Evolutionary conservation across 2,888 invertebrate species (phyloP), one percentile per base, ranked within the genome.

Genomic region (Stenoptilia bipunctidactyla): DNA sequence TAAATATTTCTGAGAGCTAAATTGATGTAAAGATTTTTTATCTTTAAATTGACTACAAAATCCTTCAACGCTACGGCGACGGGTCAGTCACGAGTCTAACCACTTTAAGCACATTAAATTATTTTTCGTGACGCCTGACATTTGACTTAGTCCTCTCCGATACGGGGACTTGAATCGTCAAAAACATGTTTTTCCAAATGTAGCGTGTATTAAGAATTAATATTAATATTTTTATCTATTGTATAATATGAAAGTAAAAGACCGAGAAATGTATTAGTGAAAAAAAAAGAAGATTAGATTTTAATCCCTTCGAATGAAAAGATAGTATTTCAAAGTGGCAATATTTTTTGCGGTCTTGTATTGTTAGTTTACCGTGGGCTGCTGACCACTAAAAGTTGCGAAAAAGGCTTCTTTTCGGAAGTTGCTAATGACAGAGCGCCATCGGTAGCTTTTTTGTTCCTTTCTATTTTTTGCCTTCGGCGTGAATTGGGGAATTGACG

Each of bases 381-480:
- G 52, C 42, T 49, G 49, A 50, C 68, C 72, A 72, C 64, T 73
- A 68, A 73, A 65, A 66, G 52, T 45, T 44, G 53, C 57, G 67
- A 76, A 79, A 77, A 74, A 46, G 55, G 62, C 55, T 58, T 55
- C 64, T 65, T 71, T 80, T 82, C 76, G 80, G 82, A 80, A 79
- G 76, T 76, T 53, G 55, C 67, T 79, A 79, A 82, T 80, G 69
- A 77, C 66, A 77, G 69, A 80, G 82, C 80, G 82, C 79, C 80
- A 67, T 61, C 60, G 56, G 71, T 66, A 72, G 76, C 72, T 71
- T 75, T 70, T 64, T 58, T 56, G 45, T 38, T 47, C 63, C 66
- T 68, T 67, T 65, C 56, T 53, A 43, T 43, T 47, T 43, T 43
- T 48, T 43, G 52, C 58, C 56, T 56, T 51, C 58, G 57, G 65